Evolutionary conservation across 2,113 vertebrate genomes (phyloP).

Genomic region (Motacilla alba): DNA sequence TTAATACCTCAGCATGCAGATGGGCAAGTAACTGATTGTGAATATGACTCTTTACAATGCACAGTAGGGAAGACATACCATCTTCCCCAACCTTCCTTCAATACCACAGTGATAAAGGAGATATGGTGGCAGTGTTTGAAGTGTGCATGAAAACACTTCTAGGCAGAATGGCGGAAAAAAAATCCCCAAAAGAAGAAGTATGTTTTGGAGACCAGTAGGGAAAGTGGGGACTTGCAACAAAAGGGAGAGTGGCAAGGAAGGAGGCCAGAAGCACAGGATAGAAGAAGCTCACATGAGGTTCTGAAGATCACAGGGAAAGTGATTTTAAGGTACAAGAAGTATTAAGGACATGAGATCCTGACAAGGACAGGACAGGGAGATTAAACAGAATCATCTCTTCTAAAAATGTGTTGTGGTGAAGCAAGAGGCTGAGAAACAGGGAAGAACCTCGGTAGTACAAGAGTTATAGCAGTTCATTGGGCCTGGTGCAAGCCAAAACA

Average conservation of each 20-base stretch:
- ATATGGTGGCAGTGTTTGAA: background rate
- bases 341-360: background rate
- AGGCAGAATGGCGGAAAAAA: background rate
- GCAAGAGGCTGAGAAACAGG: background rate
- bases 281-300: background rate
- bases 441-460: background rate
- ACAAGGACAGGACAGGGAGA: background rate
- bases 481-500: background rate
- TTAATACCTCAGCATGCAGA: background rate
- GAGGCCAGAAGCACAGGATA: background rate
- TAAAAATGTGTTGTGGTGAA: background rate
- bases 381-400: background rate
- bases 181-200: background rate
- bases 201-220: background rate
- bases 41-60: background rate
- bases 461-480: background rate
- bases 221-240: background rate
- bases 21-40: background rate
- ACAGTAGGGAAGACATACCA: background rate
- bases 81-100: background rate
- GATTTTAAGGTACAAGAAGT: background rate
- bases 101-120: background rate
- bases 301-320: background rate
- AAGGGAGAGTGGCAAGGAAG: background rate
- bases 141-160: background rate